Evolutionary conservation across 2,888 invertebrate species (phyloP).

Genomic region (Brachyptera risi): DNA sequence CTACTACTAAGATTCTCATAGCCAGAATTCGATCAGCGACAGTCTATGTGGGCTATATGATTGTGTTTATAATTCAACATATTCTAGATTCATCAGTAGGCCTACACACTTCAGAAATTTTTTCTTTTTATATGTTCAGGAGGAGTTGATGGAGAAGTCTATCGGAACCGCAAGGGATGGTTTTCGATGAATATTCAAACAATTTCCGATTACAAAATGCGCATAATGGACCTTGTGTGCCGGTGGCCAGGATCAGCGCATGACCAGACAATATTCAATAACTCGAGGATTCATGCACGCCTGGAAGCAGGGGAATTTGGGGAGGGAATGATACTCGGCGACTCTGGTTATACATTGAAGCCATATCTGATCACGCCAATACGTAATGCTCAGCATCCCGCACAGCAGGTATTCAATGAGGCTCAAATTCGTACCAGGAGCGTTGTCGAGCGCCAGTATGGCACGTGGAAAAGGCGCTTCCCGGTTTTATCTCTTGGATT

Average conservation of each 20-base stretch:
- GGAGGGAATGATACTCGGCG: slow-evolving; percentile 26
- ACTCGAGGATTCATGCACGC: slow-evolving; percentile 10
- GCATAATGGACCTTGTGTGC: slow-evolving; percentile 21
- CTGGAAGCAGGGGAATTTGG: slow-evolving; percentile 22
- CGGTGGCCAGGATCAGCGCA: slow-evolving; percentile 24
- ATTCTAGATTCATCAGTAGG: too few relatives aligned
- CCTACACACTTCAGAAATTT: too few relatives aligned
- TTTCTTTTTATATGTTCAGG: neutral
- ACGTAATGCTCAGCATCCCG: slow-evolving; percentile 10
- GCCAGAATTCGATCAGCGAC: too few relatives aligned
- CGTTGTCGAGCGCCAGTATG: slow-evolving; percentile 20
- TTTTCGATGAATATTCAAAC: slow-evolving; percentile 28
- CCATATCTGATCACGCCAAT: slow-evolving; percentile 14
- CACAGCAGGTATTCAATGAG: neutral
- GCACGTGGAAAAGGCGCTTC: slow-evolving; percentile 23
- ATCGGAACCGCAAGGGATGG: slow-evolving; percentile 23
- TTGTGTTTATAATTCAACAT: too few relatives aligned
- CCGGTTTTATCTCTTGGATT: slow-evolving; percentile 15
- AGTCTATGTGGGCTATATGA: too few relatives aligned
- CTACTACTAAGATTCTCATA: too few relatives aligned
- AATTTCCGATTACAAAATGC: slow-evolving; percentile 11
- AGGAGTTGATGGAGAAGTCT: slow-evolving; percentile 18
- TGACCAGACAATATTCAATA: slow-evolving; percentile 24
- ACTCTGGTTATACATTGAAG: slow-evolving; percentile 3
- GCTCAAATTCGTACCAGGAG: slow-evolving; percentile 4